phyloP scores from a whole-genome alignment of 2,888 invertebrate species.

The Cosmorhoe ocellata region DNA sequence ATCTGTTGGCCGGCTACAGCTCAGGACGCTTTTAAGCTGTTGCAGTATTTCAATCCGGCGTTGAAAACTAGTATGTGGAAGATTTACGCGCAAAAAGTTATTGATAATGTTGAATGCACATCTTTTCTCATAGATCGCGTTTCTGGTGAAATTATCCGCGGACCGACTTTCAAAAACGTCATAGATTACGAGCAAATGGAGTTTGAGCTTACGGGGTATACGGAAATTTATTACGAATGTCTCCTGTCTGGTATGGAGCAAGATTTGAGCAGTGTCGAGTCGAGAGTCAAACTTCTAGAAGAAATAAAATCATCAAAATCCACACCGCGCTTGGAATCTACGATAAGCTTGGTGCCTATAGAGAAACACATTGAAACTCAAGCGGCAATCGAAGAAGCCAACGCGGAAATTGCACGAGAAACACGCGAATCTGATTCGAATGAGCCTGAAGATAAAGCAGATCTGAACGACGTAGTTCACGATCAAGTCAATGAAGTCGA shows the following conservation, averaged over 20 bases:
- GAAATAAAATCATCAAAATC: conserved; percentile 55
- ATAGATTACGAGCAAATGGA: conserved; percentile 71
- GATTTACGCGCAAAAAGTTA: conserved; percentile 60
- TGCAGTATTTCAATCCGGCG: conserved; percentile 72
- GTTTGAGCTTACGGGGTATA: conserved; percentile 67
- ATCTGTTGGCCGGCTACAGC: conserved; percentile 64
- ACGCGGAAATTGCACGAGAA: conserved; percentile 16
- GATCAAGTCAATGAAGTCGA: conserved; percentile 3
- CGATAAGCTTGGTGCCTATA: conserved; percentile 36
- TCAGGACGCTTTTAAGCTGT: conserved; percentile 63
- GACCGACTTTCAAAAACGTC: conserved; percentile 65
- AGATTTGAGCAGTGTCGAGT: conserved; percentile 62
- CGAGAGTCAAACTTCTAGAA: conserved; percentile 63
- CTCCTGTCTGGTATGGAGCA: conserved; percentile 59
- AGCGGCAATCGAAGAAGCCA: conserved; percentile 15
- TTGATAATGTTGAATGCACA: conserved; percentile 55
- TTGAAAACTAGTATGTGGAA: conserved; percentile 64
- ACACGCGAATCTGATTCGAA: conserved; percentile 1
- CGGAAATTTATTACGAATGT: conserved; percentile 69
- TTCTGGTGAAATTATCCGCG: conserved; percentile 69
- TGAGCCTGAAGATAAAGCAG: neutral
- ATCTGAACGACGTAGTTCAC: neutral
- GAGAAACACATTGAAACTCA: conserved; percentile 24
- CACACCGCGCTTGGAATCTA: conserved; percentile 50
- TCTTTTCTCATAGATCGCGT: conserved; percentile 66